Conservation (phyloP, 1,140 invertebrate genomes). For the Ceratoteleas bidentatus region DNA sequence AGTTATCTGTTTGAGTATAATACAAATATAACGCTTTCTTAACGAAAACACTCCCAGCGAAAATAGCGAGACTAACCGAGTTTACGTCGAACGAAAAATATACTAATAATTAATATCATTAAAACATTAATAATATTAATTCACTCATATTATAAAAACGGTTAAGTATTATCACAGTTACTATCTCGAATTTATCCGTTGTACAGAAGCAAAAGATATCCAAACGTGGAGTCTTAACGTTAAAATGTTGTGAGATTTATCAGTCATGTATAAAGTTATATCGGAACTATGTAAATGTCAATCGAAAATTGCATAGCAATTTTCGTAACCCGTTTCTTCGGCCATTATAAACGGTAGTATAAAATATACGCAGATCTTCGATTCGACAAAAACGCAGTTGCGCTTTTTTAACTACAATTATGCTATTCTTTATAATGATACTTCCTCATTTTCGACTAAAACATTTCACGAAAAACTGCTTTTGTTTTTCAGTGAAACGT, state of each 20-base stretch:
- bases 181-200: slow-evolving; percentile 15
- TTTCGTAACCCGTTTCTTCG: neutral
- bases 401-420: slow-evolving; percentile 7
- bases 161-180: slow-evolving; percentile 36
- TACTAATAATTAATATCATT: neutral
- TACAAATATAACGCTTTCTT: too few relatives aligned
- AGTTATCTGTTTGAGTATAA: too few relatives aligned
- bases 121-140: slow-evolving; percentile 7
- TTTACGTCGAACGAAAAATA: too few relatives aligned
- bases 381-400: slow-evolving; percentile 12
- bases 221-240: neutral
- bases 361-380: slow-evolving; percentile 27
- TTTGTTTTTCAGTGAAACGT: slow-evolving; percentile 13
- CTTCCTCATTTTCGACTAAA: slow-evolving; percentile 13
- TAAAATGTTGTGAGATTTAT: slow-evolving; percentile 9
- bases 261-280: slow-evolving; percentile 36
- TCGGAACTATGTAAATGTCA: slow-evolving; percentile 21
- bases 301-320: slow-evolving; percentile 39
- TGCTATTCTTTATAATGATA: slow-evolving; percentile 16
- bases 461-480: slow-evolving; percentile 12
- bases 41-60: too few relatives aligned
- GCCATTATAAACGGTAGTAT: slow-evolving; percentile 19
- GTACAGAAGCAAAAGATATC: slow-evolving; percentile 3
- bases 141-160: slow-evolving; percentile 3
- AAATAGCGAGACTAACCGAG: too few relatives aligned